These are phyloP conservation scores for Belgica antarctica DNA, from an alignment of 2,888 invertebrate genomes.

Conservation along the genomic window DNA sequence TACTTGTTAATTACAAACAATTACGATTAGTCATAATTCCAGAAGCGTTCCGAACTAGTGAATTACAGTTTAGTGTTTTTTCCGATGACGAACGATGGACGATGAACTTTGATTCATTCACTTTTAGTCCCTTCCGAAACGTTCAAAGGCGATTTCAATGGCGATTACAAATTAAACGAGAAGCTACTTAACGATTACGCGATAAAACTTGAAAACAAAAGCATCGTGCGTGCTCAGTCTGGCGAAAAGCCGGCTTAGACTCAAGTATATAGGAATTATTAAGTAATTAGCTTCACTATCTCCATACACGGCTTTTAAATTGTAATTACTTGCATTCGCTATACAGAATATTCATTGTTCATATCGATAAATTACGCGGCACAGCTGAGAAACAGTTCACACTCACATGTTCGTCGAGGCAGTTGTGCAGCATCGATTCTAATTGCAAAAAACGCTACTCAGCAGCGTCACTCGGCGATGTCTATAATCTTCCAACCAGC, in stretches of 20 bases:
- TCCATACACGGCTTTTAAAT: constrained; percentile 3
- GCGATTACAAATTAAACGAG: constrained; percentile 4
- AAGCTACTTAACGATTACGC: neutral
- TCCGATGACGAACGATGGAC: neutral
- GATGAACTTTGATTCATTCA: neutral
- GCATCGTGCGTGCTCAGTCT: neutral
- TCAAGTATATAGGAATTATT: neutral
- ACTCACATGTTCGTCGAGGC: neutral
- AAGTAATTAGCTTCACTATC: neutral
- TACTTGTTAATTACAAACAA: constrained; percentile 19
- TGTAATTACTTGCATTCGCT: neutral
- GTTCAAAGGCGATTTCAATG: neutral
- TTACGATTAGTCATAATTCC: constrained; percentile 19
- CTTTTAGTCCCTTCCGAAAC: no score
- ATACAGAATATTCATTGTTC: no score
- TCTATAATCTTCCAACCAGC: constrained; percentile 10
- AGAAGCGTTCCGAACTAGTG: neutral
- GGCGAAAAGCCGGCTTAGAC: constrained; percentile 12
- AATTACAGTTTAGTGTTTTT: neutral
- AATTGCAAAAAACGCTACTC: neutral
- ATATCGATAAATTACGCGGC: neutral
- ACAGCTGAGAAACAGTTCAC: constrained; percentile 5
- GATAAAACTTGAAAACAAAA: neutral
- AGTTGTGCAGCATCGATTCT: no score
- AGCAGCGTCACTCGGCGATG: neutral